A percentile compares a stretch with the other conserved stretches of the same genome.
These are phyloP conservation scores for Pempheris klunzingeri DNA, from an alignment of 2,797 vertebrate genomes.

Conservation along the genomic window DNA sequence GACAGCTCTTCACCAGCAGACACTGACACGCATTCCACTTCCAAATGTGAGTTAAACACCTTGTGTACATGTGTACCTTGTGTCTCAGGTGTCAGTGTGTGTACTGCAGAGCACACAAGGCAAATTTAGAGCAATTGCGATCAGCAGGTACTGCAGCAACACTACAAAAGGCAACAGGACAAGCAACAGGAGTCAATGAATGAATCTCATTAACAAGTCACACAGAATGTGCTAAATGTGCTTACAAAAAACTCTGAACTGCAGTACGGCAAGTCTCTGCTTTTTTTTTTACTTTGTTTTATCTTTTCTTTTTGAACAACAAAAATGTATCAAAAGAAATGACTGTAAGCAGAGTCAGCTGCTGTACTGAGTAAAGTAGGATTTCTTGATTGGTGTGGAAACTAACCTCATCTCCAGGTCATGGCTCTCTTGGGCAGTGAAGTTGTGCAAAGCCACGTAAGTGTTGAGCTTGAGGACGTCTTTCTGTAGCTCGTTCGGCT, in stretches of 20 bases:
- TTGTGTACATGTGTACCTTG: neutral
- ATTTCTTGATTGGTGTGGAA: slow-evolving; percentile 2
- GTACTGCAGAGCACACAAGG: no score
- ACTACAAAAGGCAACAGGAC: no score
- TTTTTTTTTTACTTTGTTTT: neutral
- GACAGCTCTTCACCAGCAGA: slow-evolving; percentile 3
- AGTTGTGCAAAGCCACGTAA: slow-evolving; percentile 97
- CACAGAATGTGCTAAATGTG: no score
- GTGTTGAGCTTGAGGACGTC: slow-evolving; percentile 91
- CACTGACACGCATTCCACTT: slow-evolving; percentile 7
- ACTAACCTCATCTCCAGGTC: slow-evolving; percentile 97
- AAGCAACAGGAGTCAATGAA: no score
- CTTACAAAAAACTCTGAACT: neutral
- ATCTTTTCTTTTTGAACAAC: slow-evolving; percentile 7
- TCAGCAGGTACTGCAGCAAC: no score
- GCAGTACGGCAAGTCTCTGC: neutral
- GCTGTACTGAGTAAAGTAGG: neutral
- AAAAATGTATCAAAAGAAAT: neutral
- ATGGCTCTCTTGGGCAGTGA: slow-evolving; percentile 92
- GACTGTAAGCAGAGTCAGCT: slow-evolving; percentile 10
- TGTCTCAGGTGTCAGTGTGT: neutral
- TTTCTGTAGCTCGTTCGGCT: slow-evolving; percentile 84
- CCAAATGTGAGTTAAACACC: slow-evolving; percentile 12
- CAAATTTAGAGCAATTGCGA: no score
- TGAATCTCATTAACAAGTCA: no score